These are phyloP conservation scores for Ptychoptera contaminata DNA, from an alignment of 2,888 invertebrate genomes.

Conservation along the genomic window DNA sequence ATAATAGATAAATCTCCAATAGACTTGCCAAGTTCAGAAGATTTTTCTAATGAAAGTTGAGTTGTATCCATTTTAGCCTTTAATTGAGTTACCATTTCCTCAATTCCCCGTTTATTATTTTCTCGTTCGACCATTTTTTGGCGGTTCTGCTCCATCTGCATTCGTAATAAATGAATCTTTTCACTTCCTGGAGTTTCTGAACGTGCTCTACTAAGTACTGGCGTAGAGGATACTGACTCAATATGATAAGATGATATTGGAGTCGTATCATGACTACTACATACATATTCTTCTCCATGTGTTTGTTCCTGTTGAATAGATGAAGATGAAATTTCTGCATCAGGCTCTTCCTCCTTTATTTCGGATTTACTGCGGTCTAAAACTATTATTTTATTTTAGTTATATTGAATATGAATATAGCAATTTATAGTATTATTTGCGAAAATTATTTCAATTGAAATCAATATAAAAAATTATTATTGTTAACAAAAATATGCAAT, in stretches of 20 bases:
- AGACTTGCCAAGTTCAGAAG: slow-evolving; percentile 26
- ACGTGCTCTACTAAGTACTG: slow-evolving; percentile 4
- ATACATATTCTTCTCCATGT: background rate
- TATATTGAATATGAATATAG: too few species aligned
- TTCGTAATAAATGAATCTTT: slow-evolving; percentile 34
- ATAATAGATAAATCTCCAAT: slow-evolving; percentile 24
- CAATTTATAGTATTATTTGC: too few species aligned
- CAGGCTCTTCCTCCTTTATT: background rate
- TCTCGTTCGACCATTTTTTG: slow-evolving; percentile 36
- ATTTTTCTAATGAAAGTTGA: slow-evolving; percentile 23
- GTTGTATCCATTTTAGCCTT: slow-evolving; percentile 38
- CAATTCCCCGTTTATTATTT: slow-evolving; percentile 35
- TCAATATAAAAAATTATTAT: too few species aligned
- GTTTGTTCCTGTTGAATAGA: slow-evolving; percentile 3
- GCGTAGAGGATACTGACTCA: background rate
- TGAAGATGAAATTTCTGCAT: background rate
- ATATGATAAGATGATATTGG: background rate
- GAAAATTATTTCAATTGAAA: too few species aligned
- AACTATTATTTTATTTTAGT: background rate
- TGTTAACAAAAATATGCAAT: too few species aligned
- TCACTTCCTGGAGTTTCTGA: slow-evolving; percentile 32
- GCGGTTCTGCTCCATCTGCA: slow-evolving; percentile 39
- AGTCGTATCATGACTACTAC: slow-evolving; percentile 3
- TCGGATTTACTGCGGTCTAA: background rate
- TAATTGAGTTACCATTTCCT: slow-evolving; percentile 35